These are phyloP conservation scores for Andrena marginata DNA, from an alignment of 2,888 invertebrate species.

Conservation along the genomic window DNA sequence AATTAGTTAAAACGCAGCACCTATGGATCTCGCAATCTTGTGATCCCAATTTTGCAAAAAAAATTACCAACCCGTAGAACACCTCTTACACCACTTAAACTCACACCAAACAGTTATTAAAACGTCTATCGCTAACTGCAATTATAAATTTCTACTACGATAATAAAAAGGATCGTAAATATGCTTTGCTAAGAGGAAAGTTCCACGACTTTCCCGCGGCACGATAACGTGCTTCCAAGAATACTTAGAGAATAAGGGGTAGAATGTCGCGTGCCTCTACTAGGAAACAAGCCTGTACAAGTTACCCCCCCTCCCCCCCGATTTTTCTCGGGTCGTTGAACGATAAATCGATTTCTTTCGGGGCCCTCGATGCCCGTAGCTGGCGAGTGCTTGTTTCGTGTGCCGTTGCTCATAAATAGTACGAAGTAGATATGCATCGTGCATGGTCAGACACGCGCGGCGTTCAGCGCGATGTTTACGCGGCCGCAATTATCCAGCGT, in stretches of 20 bases:
- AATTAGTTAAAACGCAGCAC: too few relatives aligned
- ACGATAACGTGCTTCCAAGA: conserved; percentile 43
- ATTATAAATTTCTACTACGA: neutral
- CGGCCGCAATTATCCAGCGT: neutral
- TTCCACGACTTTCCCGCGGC: neutral
- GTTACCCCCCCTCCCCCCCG: conserved; percentile 12
- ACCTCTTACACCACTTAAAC: too few relatives aligned
- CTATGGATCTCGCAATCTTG: too few relatives aligned
- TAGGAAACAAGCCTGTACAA: conserved; percentile 12
- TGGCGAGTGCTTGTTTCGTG: conserved; percentile 24
- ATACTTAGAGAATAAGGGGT: conserved; percentile 33
- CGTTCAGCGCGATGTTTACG: conserved; percentile 2
- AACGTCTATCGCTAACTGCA: neutral
- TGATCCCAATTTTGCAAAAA: too few relatives aligned
- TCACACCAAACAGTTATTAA: too few relatives aligned
- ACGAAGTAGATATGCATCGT: conserved; percentile 38
- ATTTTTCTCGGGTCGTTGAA: conserved; percentile 76
- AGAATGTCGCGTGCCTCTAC: conserved; percentile 23
- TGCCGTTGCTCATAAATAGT: conserved; percentile 20
- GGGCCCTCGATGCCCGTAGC: conserved; percentile 52
- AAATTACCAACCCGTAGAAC: too few relatives aligned
- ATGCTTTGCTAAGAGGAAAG: neutral
- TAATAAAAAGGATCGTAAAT: neutral
- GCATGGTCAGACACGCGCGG: neutral
- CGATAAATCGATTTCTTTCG: conserved; percentile 79